Evolutionary conservation across 1,140 invertebrate species (phyloP), one percentile per base, ranked within the genome.

Genomic region (Gonioctena quinquepunctata): DNA sequence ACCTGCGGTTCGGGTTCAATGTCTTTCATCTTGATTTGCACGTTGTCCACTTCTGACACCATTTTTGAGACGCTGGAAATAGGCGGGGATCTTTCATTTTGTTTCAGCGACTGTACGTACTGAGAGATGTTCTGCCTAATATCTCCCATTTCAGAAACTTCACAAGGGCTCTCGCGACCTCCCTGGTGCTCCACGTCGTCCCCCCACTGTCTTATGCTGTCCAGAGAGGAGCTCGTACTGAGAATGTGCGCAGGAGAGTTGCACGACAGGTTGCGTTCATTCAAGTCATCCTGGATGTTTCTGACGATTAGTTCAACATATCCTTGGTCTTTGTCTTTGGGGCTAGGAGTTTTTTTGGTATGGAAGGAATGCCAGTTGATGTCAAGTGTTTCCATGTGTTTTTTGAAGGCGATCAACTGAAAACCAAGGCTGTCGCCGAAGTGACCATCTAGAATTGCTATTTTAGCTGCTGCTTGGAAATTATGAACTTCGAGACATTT

Each of bases 401-500:
- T 71, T 59, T 82, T 82, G 60, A 85, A 78, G 18, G 83, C 83
- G 54, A 77, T 74, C 52, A 86, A 69, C 68, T 83, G 83, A 64
- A 84, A 85, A n/a, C 78, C 77, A 33, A 86, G 77, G 63, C 84
- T 84, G 60, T 84, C 79, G 56, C 82, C 79, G 68, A 77, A 85
- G 70, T 84, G 79, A 1, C 80, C 80, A 23, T 85, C 78, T 48
- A 85, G 73, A 54, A 83, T 77, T 11, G 83, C 77, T 3, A 84
- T 77, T 74, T 84, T 84, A 59, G 83, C 81, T 2, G 84, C 84
- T 0, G 82, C 83, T 68, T 84, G 84, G 48, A 79, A 81, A 73
- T 85, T 85, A 57, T 81, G 76, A 13, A 78, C 62, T 52, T 84
- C 79, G 8, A 84, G 61, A 73, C 84, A 84, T 71, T 81, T 80